phyloP scores from a whole-genome alignment of 2,888 invertebrate genomes.

The Drosophila kokeensis region DNA sequence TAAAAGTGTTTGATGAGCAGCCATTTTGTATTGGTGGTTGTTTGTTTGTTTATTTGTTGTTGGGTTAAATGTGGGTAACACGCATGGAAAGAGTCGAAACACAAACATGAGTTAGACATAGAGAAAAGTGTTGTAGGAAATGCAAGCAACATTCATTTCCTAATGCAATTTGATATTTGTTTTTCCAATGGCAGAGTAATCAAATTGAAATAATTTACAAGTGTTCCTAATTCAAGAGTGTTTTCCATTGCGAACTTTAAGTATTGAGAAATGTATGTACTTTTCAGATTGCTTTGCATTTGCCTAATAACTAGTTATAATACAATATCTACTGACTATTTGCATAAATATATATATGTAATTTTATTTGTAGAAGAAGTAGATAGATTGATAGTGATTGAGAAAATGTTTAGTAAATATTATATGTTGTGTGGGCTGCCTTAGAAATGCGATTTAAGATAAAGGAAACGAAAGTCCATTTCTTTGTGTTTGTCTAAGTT shows the following conservation, averaged over 20 bases:
- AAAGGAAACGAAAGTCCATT: slow-evolving; percentile 74
- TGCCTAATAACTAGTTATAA: slow-evolving; percentile 22
- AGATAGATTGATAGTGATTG: slow-evolving; percentile 20
- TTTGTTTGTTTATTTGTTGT: slow-evolving; percentile 23
- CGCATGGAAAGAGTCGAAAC: slow-evolving; percentile 59
- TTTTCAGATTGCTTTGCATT: slow-evolving; percentile 1
- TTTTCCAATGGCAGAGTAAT: background rate
- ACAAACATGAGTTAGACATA: slow-evolving; percentile 63
- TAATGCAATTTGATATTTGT: background rate
- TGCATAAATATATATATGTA: background rate
- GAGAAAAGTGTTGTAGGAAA: slow-evolving; percentile 12
- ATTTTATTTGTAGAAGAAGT: slow-evolving; percentile 1
- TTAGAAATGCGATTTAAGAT: slow-evolving; percentile 68
- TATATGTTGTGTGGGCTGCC: slow-evolving; percentile 18
- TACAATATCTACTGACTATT: slow-evolving; percentile 26
- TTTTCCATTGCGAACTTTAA: background rate
- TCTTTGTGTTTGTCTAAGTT: slow-evolving; percentile 61
- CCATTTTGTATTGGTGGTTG: slow-evolving; percentile 48
- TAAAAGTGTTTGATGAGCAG: slow-evolving; percentile 45
- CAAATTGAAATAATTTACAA: background rate
- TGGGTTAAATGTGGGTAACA: slow-evolving; percentile 20
- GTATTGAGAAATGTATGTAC: slow-evolving; percentile 1
- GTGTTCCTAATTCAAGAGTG: background rate
- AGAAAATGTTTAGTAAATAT: slow-evolving; percentile 24
- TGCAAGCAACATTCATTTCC: slow-evolving; percentile 1